phyloP scores from a whole-genome alignment of 2,113 vertebrate genomes.

The Odobenus rosmarus region DNA sequence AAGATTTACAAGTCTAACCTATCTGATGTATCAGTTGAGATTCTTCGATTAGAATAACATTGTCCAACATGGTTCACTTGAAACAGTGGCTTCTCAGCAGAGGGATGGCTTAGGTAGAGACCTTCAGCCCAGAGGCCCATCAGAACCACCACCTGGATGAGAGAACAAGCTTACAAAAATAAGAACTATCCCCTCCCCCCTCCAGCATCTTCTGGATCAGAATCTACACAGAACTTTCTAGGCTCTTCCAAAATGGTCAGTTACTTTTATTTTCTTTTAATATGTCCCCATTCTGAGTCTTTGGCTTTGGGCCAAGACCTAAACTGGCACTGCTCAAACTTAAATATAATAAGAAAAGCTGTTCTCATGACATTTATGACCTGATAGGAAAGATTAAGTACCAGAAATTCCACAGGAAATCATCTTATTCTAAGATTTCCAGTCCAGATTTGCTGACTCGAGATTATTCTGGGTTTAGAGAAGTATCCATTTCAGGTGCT shows the following conservation, averaged over 20 bases:
- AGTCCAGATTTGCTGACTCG: background rate
- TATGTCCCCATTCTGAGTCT: background rate
- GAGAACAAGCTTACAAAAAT: background rate
- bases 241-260: background rate
- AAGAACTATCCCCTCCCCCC: background rate
- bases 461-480: background rate
- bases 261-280: background rate
- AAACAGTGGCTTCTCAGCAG: background rate
- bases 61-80: background rate
- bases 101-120: background rate
- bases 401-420: constrained; percentile 27
- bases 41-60: background rate
- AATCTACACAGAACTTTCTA: background rate
- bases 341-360: background rate
- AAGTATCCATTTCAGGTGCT: background rate
- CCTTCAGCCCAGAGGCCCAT: background rate
- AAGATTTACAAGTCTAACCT: background rate
- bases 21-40: background rate
- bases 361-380: background rate
- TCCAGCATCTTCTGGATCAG: background rate
- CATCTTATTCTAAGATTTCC: constrained; percentile 50
- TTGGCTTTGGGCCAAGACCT: background rate
- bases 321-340: background rate
- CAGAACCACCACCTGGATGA: background rate
- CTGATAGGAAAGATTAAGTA: background rate